A percentile compares a stretch with the other conserved stretches of the same genome.
These are phyloP conservation scores for Astreopora myriophthalma DNA, from an alignment of 64 coral and sea anemone genomes.

Conservation along the genomic window DNA sequence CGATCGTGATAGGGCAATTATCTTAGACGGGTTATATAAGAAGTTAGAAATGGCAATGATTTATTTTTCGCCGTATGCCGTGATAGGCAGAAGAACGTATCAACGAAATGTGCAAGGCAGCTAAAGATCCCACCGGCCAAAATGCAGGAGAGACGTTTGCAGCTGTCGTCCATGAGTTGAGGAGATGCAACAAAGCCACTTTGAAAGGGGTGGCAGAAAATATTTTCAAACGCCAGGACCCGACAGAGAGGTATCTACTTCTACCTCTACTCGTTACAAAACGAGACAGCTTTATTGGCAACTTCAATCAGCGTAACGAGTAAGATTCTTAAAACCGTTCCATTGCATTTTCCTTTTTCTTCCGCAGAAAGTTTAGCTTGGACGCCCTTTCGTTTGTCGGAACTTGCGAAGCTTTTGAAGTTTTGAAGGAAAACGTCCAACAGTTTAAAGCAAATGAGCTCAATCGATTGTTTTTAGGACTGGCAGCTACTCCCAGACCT, in stretches of 20 bases:
- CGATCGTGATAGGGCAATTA: too few species aligned
- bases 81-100: neutral
- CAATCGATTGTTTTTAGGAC: constrained; percentile 48
- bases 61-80: too few species aligned
- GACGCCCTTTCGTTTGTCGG: constrained; percentile 58
- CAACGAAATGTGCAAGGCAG: constrained; percentile 9
- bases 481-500: constrained; percentile 38
- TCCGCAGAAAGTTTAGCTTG: constrained; percentile 39
- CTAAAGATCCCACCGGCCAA: neutral
- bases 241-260: neutral
- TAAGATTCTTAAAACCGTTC: neutral
- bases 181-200: neutral
- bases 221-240: neutral
- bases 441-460: neutral
- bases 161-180: neutral
- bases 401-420: constrained; percentile 40
- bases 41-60: too few species aligned
- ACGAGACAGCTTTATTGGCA: neutral
- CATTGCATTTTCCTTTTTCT: neutral
- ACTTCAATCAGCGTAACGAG: neutral
- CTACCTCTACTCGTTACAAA: too few species aligned
- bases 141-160: neutral
- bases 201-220: neutral
- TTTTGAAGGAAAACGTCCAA: neutral
- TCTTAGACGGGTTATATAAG: too few species aligned